phyloP scores from a whole-genome alignment of 64 coral and sea anemone genomes.

The Actinia equina region DNA sequence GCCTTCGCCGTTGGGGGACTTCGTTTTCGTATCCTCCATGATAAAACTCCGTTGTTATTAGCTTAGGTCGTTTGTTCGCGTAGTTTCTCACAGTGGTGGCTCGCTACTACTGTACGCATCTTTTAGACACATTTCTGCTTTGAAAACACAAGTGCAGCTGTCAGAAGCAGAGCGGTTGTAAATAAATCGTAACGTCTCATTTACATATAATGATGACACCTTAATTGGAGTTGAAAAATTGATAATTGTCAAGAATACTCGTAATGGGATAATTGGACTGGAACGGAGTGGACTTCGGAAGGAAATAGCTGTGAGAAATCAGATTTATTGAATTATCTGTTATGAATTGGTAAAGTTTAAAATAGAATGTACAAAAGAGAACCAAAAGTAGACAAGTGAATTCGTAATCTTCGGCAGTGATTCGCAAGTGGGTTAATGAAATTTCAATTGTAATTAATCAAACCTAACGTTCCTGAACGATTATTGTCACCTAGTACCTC shows the following conservation, averaged over 20 bases:
- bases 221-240: constrained; percentile 4
- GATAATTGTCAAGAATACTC: background rate
- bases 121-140: background rate
- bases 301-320: background rate
- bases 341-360: background rate
- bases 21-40: background rate
- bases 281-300: background rate
- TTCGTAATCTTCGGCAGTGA: background rate
- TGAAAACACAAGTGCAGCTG: constrained; percentile 10
- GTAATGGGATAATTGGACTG: background rate
- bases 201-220: background rate
- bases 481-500: too few species aligned
- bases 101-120: background rate
- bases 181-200: constrained; percentile 3
- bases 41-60: background rate
- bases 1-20: constrained; percentile 15
- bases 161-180: constrained; percentile 8
- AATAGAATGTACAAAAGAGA: background rate
- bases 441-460: background rate
- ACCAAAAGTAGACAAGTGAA: too few species aligned
- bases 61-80: constrained; percentile 3
- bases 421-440: background rate
- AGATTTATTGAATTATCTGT: background rate
- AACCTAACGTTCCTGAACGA: background rate
- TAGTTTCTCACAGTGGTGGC: background rate